Evolutionary conservation across 35 echinoderm and acorn worm genomes (phyloP).

Genomic region (Amphiura filiformis): DNA sequence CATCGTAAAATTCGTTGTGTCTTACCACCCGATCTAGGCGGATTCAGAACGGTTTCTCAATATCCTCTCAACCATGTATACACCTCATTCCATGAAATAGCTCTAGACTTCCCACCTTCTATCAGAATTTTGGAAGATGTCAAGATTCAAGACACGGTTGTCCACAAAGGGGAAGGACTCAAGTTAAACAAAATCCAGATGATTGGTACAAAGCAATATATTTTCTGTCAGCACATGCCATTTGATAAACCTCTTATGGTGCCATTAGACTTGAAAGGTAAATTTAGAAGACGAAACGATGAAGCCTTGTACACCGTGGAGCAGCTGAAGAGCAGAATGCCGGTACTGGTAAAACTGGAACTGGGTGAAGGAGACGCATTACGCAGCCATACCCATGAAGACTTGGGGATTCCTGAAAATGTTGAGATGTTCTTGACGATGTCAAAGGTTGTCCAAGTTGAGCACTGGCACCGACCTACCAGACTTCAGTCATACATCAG

Average conservation of each 20-base stretch:
- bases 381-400: not conserved
- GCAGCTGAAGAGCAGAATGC: not conserved
- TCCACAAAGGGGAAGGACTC: not conserved
- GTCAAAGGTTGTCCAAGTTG: no score
- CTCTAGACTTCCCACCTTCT: not conserved
- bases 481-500: no score
- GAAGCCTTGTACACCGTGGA: not conserved
- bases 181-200: not conserved
- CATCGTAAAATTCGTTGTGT: not conserved
- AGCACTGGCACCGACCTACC: no score
- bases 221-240: not conserved
- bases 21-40: not conserved
- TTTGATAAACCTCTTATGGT: not conserved
- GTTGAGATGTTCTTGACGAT: not conserved
- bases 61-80: not conserved
- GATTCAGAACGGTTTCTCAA: not conserved
- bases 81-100: not conserved
- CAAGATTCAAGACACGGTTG: not conserved
- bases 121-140: not conserved
- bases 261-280: not conserved
- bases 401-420: not conserved
- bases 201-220: not conserved
- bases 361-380: not conserved
- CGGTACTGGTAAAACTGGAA: not conserved
- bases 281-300: not conserved